Evolutionary conservation across 2,888 invertebrate genomes (phyloP).

Genomic region (Apoda limacodes): DNA sequence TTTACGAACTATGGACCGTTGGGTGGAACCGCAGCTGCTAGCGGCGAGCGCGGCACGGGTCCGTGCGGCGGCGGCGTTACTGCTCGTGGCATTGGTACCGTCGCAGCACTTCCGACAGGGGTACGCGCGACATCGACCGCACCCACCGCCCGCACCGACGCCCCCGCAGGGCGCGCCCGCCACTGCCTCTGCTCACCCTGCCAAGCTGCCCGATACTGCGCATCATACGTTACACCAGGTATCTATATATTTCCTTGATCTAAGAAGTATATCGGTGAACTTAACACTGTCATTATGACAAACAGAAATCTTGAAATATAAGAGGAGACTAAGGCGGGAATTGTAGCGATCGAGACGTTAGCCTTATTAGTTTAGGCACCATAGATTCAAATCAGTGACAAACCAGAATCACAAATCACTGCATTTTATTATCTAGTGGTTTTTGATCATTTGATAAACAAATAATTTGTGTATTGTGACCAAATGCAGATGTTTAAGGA

Average conservation of each 20-base stretch:
- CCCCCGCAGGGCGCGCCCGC: constrained; percentile 56
- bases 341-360: too few relatives aligned
- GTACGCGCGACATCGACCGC: constrained; percentile 68
- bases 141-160: constrained; percentile 54
- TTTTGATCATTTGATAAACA: too few relatives aligned
- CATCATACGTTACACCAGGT: constrained; percentile 69
- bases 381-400: too few relatives aligned
- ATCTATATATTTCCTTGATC: too few relatives aligned
- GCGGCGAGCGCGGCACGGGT: constrained; percentile 89
- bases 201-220: constrained; percentile 58
- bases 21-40: constrained; percentile 91
- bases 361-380: too few relatives aligned
- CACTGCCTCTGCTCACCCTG: constrained; percentile 29
- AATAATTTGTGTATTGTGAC: too few relatives aligned
- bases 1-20: constrained; percentile 89
- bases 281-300: neutral
- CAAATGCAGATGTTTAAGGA: too few relatives aligned
- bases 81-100: constrained; percentile 91
- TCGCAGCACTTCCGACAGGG: constrained; percentile 91
- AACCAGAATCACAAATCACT: too few relatives aligned
- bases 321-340: too few relatives aligned
- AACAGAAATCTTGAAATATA: too few relatives aligned
- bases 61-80: constrained; percentile 85
- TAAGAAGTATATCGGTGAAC: neutral
- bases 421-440: too few relatives aligned